Evolutionary conservation across 92 coral and sea anemone species (phyloP), one percentile per base, ranked within the genome.

Genomic region (Parazoanthus darwini): DNA sequence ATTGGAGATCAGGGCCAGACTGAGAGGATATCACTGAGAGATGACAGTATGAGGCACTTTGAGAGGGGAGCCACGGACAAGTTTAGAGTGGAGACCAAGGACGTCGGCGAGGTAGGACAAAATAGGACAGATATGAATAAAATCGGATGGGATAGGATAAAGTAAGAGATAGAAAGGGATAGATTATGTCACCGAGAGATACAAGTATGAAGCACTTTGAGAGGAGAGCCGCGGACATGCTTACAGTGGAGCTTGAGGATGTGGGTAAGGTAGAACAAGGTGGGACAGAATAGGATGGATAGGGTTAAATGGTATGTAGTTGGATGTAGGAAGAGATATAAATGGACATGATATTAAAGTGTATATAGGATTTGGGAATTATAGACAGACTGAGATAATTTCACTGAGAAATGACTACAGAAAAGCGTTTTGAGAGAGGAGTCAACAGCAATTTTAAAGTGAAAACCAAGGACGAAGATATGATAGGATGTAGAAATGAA

Each of bases 1-100:
- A 92, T 93, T 59, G 99, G 98, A 22, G 98, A 95, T 65, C 95
- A 91, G 73, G 98, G 99, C 39, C 94, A 95, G 77, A 92, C 99
- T 44, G 93, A 93, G 70, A 94, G 90, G 65, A 93, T 97, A 85
- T 89, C 91, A 13, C 93, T 97, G 51, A 89, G 96, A 82, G 98
- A 97, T 76, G 96, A 93, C 46, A 93, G 91, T 5, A 95, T 68
- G 58, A 89, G 78, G 29, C 91, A 93, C 82, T 95, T 95, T 58
- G 93, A 87, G 43, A 89, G 89, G 63, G 98, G 93, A 78, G 80
- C 88, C 67, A 90, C 93, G 78, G 98, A 96, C 81, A 92, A 97
- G 86, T 92, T 97, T 78, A 92, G 90, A n/a, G 92, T 97, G 75
- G 92, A 93, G 46, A 92, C 95, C 22, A 93, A 89, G 8, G 98